Evolutionary conservation across 2,113 vertebrate species (phyloP), one percentile per base, ranked within the genome.

Genomic region (Oreochromis tanganicae): DNA sequence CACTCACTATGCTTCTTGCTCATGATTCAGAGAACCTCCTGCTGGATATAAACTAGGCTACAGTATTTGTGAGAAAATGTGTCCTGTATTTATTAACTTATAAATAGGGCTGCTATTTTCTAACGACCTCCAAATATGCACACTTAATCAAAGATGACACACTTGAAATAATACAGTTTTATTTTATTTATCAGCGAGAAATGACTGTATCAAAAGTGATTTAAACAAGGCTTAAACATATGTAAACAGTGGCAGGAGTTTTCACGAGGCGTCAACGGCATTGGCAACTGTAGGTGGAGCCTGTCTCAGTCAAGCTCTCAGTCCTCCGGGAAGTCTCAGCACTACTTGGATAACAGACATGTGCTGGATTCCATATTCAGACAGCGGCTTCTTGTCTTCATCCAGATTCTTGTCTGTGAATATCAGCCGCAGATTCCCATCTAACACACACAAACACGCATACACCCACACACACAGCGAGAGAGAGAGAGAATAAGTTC

Each of bases 321-420:
- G 29, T 43, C 95, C 95, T 56, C 95, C 95, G 11, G 89, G 89
- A 56, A 96, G 63, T 29, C 1, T 89, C 2, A 96, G 0, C 9
- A 93, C 88, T 41, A 94, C 2, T 0, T 84, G 83, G 84, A 95
- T 84, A 13, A 85, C 19, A 1, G 95, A 95, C 91, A 81, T 56
- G 57, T 94, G 63, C 73, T 95, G 93, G 78, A 95, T 82, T 16
- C 94, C 93, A 54, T 91, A 94, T 0, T 6, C n/a, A 9, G 89
- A 87, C 80, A 95, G 87, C 41, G 19, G 2, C 4, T 9, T 9
- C 0, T 7, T 2, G 1, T 95, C 89, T 2, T 73, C 89, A 1
- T 90, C 92, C 59, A 96, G 88, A 7, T 5, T 2, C 24, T 92
- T 91, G 63, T 87, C 59, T 0, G 94, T 52, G 85, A 94, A 96